phyloP scores from a whole-genome alignment of 2,113 vertebrate species.

The Eulemur macaco region DNA sequence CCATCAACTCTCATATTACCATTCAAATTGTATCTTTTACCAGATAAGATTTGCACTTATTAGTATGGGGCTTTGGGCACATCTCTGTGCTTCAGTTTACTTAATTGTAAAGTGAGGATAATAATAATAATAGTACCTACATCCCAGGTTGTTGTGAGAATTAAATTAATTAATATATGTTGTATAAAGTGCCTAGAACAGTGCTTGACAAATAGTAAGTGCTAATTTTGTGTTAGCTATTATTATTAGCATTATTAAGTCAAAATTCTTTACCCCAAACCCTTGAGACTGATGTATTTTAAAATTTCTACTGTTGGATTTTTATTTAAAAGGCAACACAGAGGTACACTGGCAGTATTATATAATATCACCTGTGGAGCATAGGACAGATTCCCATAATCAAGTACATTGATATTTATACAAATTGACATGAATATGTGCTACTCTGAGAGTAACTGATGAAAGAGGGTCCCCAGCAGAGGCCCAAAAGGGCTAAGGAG shows the following conservation, averaged over 20 bases:
- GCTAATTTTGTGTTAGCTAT: neutral
- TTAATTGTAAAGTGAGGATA: neutral
- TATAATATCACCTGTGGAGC: neutral
- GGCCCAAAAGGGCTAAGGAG: neutral
- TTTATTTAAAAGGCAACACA: conserved; percentile 16
- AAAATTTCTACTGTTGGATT: neutral
- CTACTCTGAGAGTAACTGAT: neutral
- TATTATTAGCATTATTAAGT: neutral
- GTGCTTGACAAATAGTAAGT: neutral
- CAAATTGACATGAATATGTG: neutral
- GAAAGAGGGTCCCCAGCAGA: neutral
- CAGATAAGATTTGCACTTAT: neutral
- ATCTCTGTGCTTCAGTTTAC: neutral
- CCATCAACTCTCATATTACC: neutral
- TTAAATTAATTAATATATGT: neutral
- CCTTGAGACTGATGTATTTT: neutral
- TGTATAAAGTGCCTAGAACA: neutral
- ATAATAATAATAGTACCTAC: neutral
- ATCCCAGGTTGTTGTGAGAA: neutral
- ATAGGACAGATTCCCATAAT: neutral
- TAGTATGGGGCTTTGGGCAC: neutral
- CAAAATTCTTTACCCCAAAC: neutral
- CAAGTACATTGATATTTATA: neutral
- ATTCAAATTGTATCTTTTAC: neutral
- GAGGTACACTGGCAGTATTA: neutral